A percentile compares a stretch with the other conserved stretches of the same genome.
These are phyloP conservation scores for Tringa solitaria DNA, from an alignment of 2,113 vertebrate species.

Conservation along the genomic window DNA sequence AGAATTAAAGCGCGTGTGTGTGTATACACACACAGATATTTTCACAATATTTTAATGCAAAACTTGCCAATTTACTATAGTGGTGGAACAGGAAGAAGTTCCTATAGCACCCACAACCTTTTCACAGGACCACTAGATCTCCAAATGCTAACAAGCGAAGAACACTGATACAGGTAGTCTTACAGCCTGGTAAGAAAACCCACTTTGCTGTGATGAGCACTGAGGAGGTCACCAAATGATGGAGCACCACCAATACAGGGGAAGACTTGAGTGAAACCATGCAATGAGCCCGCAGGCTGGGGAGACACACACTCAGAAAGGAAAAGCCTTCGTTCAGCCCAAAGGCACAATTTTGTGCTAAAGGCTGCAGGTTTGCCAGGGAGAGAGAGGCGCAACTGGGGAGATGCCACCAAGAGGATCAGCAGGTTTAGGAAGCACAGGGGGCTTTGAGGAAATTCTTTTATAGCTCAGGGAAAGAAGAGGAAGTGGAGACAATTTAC, in stretches of 20 bases:
- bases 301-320: not conserved
- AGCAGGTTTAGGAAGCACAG: not conserved
- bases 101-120: not conserved
- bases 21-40: not conserved
- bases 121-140: not conserved
- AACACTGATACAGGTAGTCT: not conserved
- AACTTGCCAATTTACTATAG: not conserved
- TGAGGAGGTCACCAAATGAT: not conserved
- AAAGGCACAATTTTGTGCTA: not conserved
- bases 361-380: not conserved
- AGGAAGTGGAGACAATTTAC: not conserved
- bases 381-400: not conserved
- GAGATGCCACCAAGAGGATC: not conserved
- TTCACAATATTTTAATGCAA: not conserved
- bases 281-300: not conserved
- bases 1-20: not conserved
- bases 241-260: not conserved
- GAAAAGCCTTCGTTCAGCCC: not conserved
- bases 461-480: not conserved
- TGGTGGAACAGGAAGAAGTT: not conserved
- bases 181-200: not conserved
- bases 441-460: not conserved
- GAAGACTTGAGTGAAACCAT: not conserved
- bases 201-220: not conserved
- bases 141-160: not conserved